These are phyloP conservation scores for Scelioninae gen. 1 DNA, from an alignment of 2,888 invertebrate species.

Conservation along the genomic window DNA sequence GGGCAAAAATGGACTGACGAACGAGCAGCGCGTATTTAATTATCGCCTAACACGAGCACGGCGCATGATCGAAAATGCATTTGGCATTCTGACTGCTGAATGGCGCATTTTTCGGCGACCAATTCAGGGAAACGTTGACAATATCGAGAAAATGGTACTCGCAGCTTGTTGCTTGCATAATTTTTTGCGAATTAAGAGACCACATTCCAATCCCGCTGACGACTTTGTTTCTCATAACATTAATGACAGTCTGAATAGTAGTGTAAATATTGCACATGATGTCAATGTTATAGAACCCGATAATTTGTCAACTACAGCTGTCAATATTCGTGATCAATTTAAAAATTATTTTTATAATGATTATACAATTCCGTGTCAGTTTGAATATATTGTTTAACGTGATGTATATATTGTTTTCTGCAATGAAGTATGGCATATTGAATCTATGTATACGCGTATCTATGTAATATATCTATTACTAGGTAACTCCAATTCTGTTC, in stretches of 20 bases:
- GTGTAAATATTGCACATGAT: not conserved
- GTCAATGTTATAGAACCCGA: not conserved
- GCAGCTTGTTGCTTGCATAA: not conserved
- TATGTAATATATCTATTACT: too few species aligned
- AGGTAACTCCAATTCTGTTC: too few species aligned
- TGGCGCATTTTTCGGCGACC: constrained; percentile 1
- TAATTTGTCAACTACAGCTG: too few species aligned
- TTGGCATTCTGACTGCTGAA: not conserved
- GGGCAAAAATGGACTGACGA: not conserved
- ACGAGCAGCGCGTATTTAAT: not conserved
- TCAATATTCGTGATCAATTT: too few species aligned
- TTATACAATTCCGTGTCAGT: too few species aligned
- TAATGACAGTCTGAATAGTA: not conserved
- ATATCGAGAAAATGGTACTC: not conserved
- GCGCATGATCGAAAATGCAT: not conserved
- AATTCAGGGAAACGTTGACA: not conserved
- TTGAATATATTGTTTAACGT: too few species aligned
- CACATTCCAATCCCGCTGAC: constrained; percentile 2
- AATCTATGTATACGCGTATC: too few species aligned
- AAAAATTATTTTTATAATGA: too few species aligned
- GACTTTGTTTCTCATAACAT: too few species aligned
- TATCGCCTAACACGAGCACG: not conserved
- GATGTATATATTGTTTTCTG: too few species aligned
- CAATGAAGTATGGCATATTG: too few species aligned
- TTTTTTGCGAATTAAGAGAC: not conserved